Evolutionary conservation across 2,888 invertebrate genomes (phyloP).

Genomic region (Chaitophorus viminalis): DNA sequence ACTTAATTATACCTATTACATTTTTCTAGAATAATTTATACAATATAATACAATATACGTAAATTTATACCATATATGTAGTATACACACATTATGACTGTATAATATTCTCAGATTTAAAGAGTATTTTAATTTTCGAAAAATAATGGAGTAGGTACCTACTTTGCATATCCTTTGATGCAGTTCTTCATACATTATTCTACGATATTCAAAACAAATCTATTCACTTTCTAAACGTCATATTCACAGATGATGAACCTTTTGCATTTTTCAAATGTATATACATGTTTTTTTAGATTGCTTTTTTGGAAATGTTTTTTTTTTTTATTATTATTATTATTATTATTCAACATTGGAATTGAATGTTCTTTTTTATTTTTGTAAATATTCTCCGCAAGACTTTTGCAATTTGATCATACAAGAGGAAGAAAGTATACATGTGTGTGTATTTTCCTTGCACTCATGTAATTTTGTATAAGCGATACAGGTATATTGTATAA

Average conservation of each 20-base stretch:
- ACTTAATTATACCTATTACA: no score
- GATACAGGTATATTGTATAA: not conserved
- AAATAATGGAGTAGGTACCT: not conserved
- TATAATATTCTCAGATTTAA: not conserved
- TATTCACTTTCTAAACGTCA: not conserved
- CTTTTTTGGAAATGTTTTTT: not conserved
- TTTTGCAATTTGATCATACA: constrained; percentile 11
- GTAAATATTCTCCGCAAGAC: not conserved
- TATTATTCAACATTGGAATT: constrained; percentile 21
- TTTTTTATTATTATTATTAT: no score
- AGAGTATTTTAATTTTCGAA: not conserved
- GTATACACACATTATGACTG: not conserved
- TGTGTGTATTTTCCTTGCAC: not conserved
- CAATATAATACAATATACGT: not conserved
- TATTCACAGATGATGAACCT: not conserved
- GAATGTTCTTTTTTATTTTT: constrained; percentile 29
- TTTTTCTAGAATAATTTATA: no score
- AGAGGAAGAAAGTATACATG: not conserved
- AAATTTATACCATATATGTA: not conserved
- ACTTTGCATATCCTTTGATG: not conserved
- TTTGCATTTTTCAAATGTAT: not conserved
- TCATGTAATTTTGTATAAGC: not conserved
- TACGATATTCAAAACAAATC: not conserved
- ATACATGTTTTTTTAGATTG: not conserved
- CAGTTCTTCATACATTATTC: not conserved